Conservation (phyloP, 2,888 invertebrate species). For the Perizoma affinitatum region DNA sequence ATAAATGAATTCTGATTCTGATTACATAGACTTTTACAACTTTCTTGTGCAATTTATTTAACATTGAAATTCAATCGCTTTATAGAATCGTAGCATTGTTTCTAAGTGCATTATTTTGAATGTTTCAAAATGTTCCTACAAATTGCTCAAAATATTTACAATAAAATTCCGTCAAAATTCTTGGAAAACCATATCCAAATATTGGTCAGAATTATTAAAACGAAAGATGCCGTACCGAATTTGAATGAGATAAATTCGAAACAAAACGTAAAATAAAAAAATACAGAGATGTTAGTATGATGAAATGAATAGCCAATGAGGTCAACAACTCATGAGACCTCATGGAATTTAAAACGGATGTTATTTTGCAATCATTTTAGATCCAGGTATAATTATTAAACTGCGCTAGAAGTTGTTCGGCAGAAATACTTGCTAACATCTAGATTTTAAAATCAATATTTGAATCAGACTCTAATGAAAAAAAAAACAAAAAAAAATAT, state of each 20-base stretch:
- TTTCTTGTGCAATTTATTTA: too few relatives aligned
- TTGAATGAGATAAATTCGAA: constrained; percentile 40
- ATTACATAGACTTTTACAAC: too few relatives aligned
- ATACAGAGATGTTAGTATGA: constrained; percentile 23
- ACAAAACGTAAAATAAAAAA: constrained; percentile 29
- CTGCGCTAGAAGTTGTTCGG: constrained; percentile 6
- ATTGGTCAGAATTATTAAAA: constrained; percentile 31
- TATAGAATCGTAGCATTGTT: too few relatives aligned
- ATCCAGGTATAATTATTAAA: constrained; percentile 13
- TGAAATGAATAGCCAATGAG: constrained; percentile 44
- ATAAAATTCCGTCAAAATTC: constrained; percentile 18
- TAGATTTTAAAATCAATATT: constrained; percentile 4
- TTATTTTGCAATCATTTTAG: constrained; percentile 18
- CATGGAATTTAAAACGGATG: constrained; percentile 24
- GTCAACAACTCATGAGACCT: constrained; percentile 36
- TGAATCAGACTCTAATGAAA: too few relatives aligned
- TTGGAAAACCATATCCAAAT: constrained; percentile 23
- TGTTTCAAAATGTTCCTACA: too few relatives aligned
- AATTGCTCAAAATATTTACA: neutral
- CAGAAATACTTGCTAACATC: constrained; percentile 4
- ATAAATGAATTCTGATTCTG: too few relatives aligned
- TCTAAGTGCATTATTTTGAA: too few relatives aligned
- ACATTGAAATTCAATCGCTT: too few relatives aligned
- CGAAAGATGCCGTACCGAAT: constrained; percentile 30
- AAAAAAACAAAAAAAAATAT: too few relatives aligned